These are phyloP conservation scores for Anaspis maculata DNA, from an alignment of 2,888 invertebrate genomes.

Conservation along the genomic window DNA sequence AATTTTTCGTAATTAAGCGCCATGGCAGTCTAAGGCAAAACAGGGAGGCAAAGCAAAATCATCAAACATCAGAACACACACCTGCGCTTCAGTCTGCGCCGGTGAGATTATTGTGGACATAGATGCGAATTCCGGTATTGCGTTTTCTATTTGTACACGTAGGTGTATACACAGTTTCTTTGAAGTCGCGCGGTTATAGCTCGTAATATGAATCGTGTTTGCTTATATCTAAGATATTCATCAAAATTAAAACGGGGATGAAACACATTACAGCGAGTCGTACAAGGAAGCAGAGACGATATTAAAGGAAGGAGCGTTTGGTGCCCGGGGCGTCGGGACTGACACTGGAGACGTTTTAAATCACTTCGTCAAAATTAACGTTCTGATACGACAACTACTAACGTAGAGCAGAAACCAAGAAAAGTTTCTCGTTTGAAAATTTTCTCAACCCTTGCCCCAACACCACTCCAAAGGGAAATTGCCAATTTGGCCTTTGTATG, in stretches of 20 bases:
- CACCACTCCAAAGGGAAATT: no score
- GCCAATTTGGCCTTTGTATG: no score
- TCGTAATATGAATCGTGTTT: conserved; percentile 25
- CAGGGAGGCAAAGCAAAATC: background rate
- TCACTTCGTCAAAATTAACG: no score
- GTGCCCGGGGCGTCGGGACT: no score
- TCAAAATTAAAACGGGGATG: conserved; percentile 11
- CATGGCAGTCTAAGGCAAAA: background rate
- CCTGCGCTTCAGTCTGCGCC: conserved; percentile 36
- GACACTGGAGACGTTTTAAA: no score
- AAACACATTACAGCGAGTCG: no score
- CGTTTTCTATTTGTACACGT: conserved; percentile 33
- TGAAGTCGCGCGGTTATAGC: conserved; percentile 29
- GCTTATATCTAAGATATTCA: conserved; percentile 17
- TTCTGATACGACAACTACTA: no score
- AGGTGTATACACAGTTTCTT: conserved; percentile 30
- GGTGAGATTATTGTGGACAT: conserved; percentile 40
- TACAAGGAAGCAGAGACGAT: no score
- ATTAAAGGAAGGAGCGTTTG: no score
- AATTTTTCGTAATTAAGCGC: background rate
- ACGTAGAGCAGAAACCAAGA: no score
- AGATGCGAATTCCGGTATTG: conserved; percentile 33
- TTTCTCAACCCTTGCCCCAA: no score
- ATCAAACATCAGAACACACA: conserved; percentile 20
- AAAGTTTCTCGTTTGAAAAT: no score